Conservation (phyloP, 2,797 vertebrate genomes). For the Megalops cyprinoides region DNA sequence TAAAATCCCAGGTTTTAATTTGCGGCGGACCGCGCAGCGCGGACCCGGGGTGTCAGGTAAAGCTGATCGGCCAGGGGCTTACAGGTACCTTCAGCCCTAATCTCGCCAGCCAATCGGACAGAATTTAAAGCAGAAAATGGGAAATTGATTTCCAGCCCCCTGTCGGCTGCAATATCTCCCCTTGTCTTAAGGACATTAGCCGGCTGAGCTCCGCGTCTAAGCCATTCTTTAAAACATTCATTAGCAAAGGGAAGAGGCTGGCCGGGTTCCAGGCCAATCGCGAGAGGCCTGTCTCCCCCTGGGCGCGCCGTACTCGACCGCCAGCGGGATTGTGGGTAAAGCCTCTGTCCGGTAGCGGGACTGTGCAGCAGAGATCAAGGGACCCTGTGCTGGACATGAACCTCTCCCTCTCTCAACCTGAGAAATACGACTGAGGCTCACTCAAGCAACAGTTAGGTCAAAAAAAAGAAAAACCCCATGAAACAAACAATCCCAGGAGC, state of each 20-base stretch:
- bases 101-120: constrained; percentile 77
- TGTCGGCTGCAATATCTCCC: constrained; percentile 82
- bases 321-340: not conserved
- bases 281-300: constrained; percentile 30
- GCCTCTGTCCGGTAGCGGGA: not conserved
- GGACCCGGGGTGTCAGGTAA: constrained; percentile 65
- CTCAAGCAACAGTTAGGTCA: constrained; percentile 58
- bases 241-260: constrained; percentile 68
- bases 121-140: constrained; percentile 86
- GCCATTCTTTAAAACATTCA: constrained; percentile 81
- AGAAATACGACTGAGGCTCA: not conserved
- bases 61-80: constrained; percentile 73
- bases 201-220: constrained; percentile 77
- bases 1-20: constrained; percentile 82
- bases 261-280: constrained; percentile 62
- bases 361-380: not conserved
- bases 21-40: constrained; percentile 61
- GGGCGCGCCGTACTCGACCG: not conserved
- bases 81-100: constrained; percentile 79
- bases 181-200: constrained; percentile 85
- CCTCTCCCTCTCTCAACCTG: not conserved
- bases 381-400: not conserved
- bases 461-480: not conserved
- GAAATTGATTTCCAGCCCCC: constrained; percentile 84
- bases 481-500: not conserved